Evolutionary conservation across 2,113 vertebrate genomes (phyloP).

Genomic region (Dipodomys merriami): DNA sequence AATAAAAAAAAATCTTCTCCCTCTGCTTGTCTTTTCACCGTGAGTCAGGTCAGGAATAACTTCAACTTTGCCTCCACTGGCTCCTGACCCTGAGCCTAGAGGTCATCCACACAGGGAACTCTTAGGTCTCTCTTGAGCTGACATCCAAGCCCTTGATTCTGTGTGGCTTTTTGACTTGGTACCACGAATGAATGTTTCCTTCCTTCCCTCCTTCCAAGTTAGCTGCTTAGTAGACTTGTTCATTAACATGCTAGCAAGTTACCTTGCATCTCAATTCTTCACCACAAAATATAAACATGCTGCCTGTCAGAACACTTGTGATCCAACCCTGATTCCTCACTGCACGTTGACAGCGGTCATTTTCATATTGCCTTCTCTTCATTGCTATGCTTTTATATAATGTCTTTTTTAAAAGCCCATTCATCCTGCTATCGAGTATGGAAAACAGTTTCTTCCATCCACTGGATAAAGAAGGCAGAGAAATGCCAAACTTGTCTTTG

Average conservation of each 20-base stretch:
- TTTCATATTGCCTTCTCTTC: background rate
- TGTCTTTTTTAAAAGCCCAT: conserved; percentile 4
- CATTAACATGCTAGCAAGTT: background rate
- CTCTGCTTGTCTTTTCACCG: too few species aligned
- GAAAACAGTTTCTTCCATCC: background rate
- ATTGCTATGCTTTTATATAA: background rate
- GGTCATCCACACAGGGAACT: too few species aligned
- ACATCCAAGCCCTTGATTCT: background rate
- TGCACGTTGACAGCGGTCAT: background rate
- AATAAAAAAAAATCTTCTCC: too few species aligned
- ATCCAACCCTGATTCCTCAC: background rate
- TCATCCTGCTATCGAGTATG: background rate
- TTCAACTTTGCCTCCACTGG: accelerated
- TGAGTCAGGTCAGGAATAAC: background rate
- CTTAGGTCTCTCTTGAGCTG: too few species aligned
- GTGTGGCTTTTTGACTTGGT: background rate
- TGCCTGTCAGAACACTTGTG: background rate
- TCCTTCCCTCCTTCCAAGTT: background rate
- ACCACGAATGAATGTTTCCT: accelerated
- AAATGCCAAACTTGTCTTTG: background rate
- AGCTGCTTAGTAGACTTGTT: background rate
- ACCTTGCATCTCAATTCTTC: background rate
- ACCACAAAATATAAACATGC: background rate
- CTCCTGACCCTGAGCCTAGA: background rate
- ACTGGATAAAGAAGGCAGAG: background rate